A percentile compares a stretch with the other conserved stretches of the same genome.
phyloP scores from a whole-genome alignment of 2,888 invertebrate species.

The Netelia fuscicornis region DNA sequence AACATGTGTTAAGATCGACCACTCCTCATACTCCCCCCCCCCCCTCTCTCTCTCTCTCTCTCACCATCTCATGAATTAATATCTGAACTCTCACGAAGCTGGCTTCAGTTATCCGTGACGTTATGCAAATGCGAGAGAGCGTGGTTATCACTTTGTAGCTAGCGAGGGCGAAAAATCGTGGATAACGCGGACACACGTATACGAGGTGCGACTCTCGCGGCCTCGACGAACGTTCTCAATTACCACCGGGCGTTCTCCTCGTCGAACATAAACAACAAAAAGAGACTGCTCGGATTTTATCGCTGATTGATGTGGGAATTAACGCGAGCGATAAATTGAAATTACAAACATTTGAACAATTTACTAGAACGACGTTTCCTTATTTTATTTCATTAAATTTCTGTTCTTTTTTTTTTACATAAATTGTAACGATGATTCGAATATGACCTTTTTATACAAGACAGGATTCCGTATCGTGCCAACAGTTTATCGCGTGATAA shows the following conservation, averaged over 20 bases:
- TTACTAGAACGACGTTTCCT: neutral
- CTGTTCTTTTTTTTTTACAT: no score
- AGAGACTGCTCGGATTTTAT: conserved; percentile 53
- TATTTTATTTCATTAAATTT: no score
- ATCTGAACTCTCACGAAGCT: conserved; percentile 24
- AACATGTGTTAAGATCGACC: conserved; percentile 65
- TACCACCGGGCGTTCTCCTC: conserved; percentile 54
- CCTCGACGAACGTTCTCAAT: conserved; percentile 63
- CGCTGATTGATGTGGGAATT: conserved; percentile 68
- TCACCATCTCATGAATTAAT: conserved; percentile 15
- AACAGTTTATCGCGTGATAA: neutral
- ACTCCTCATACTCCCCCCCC: conserved; percentile 62
- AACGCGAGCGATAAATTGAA: conserved; percentile 50
- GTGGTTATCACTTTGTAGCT: conserved; percentile 32
- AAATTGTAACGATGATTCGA: neutral
- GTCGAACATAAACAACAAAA: conserved; percentile 3
- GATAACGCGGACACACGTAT: conserved; percentile 70
- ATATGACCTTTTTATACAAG: neutral
- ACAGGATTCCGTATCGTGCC: neutral
- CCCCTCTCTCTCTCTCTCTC: conserved; percentile 49
- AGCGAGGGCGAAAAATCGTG: conserved; percentile 71
- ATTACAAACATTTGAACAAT: neutral
- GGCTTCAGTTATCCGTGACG: conserved; percentile 51
- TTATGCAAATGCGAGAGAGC: conserved; percentile 60
- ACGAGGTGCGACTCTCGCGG: conserved; percentile 15